Evolutionary conservation across 2,888 invertebrate species (phyloP).

Genomic region (Lithophane semibrunnea): DNA sequence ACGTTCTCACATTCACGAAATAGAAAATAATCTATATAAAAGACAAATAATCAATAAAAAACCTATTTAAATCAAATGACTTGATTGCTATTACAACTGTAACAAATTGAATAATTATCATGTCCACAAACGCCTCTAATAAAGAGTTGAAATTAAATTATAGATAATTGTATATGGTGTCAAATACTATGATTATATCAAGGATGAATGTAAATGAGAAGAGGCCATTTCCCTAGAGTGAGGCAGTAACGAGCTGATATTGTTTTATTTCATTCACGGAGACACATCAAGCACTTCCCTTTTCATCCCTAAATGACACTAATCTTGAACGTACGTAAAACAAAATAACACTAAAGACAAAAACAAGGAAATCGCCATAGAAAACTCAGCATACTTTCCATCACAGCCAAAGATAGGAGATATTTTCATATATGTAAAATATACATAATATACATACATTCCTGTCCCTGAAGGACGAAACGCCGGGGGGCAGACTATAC

Average conservation of each 20-base stretch:
- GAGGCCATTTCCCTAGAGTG: neutral
- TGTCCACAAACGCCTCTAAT: too few species aligned
- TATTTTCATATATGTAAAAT: conserved; percentile 36
- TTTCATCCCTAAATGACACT: neutral
- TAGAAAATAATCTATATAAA: too few species aligned
- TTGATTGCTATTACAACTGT: too few species aligned
- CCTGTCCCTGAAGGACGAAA: conserved; percentile 14
- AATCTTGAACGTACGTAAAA: conserved; percentile 1
- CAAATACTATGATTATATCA: too few species aligned
- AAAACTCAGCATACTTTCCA: conserved; percentile 22
- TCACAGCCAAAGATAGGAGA: conserved; percentile 28
- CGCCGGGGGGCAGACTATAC: conserved; percentile 50
- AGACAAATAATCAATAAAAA: too few species aligned
- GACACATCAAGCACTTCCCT: neutral
- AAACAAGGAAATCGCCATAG: conserved; percentile 20
- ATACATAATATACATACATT: conserved; percentile 22
- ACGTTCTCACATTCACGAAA: too few species aligned
- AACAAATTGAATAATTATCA: too few species aligned
- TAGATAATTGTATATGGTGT: too few species aligned
- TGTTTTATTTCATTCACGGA: neutral
- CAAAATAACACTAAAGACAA: neutral
- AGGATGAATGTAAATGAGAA: too few species aligned
- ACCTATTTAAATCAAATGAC: too few species aligned
- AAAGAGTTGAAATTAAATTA: too few species aligned
- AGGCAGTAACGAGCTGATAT: too few species aligned